These are phyloP conservation scores for Parnassius orleans DNA, from an alignment of 2,888 invertebrate species.

Conservation along the genomic window DNA sequence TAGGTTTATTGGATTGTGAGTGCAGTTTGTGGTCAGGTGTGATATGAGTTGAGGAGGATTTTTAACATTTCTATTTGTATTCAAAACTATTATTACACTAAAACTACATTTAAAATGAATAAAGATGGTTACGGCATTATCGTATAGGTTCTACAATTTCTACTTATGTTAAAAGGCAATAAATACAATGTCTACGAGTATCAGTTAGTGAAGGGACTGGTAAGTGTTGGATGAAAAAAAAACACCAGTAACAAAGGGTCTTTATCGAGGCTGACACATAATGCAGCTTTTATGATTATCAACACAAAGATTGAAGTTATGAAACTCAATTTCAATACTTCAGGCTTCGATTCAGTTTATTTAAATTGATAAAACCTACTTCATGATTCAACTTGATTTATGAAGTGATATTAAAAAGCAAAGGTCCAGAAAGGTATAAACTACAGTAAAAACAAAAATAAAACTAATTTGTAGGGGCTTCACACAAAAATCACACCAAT, in stretches of 20 bases:
- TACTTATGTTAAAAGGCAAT: constrained; percentile 27
- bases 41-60: constrained; percentile 15
- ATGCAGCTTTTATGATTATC: constrained; percentile 36
- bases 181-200: constrained; percentile 29
- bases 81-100: constrained; percentile 19
- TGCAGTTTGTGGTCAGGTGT: constrained; percentile 25
- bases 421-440: constrained; percentile 4
- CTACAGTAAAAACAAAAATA: constrained; percentile 19
- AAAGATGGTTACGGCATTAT: constrained; percentile 28
- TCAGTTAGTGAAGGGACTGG: constrained; percentile 55
- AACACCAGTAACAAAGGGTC: constrained; percentile 70
- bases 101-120: constrained; percentile 18
- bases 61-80: constrained; percentile 12
- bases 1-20: constrained; percentile 24
- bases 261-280: constrained; percentile 65
- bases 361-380: neutral
- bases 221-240: constrained; percentile 60
- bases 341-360: neutral
- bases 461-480: constrained; percentile 12
- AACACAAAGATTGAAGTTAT: constrained; percentile 23
- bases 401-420: constrained; percentile 2
- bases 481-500: constrained; percentile 17
- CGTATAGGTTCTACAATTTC: constrained; percentile 23
- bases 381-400: neutral
- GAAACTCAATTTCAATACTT: constrained; percentile 10